These are phyloP conservation scores for Solea senegalensis DNA, from an alignment of 2,113 vertebrate genomes.

Conservation along the genomic window DNA sequence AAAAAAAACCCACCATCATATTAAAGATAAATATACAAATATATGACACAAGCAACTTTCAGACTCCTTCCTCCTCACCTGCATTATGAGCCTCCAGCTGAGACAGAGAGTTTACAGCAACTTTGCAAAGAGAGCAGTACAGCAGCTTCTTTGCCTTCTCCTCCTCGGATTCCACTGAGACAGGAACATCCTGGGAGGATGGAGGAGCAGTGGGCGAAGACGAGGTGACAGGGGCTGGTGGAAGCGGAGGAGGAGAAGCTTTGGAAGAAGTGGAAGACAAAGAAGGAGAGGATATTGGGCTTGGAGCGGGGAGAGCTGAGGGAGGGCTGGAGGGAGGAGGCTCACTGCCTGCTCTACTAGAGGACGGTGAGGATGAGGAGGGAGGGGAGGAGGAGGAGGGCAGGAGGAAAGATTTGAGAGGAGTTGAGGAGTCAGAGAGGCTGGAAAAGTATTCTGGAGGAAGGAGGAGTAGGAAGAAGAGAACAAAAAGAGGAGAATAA, in stretches of 20 bases:
- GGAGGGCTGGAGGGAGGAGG: conserved; percentile 67
- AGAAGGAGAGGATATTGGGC: conserved; percentile 46
- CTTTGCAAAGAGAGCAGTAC: conserved; percentile 99
- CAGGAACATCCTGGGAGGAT: conserved; percentile 57
- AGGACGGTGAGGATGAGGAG: conserved; percentile 46
- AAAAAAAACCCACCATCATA: not conserved
- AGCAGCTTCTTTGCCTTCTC: conserved; percentile 97
- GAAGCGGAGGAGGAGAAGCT: conserved; percentile 42
- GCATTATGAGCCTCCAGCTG: conserved; percentile 98
- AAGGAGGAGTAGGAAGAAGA: not conserved
- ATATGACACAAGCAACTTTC: not conserved
- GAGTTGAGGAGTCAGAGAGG: conserved; percentile 27
- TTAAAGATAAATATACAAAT: not conserved
- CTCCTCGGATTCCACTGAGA: conserved; percentile 88
- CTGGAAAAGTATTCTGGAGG: conserved; percentile 48
- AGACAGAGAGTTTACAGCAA: conserved; percentile 96
- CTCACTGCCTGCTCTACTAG: conserved; percentile 64
- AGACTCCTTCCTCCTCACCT: conserved; percentile 75
- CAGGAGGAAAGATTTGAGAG: conserved; percentile 48
- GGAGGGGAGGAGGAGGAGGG: conserved; percentile 52
- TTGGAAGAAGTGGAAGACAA: conserved; percentile 46
- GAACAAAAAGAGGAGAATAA: not conserved
- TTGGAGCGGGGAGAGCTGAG: conserved; percentile 52
- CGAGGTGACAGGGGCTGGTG: conserved; percentile 25
- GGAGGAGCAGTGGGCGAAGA: conserved; percentile 20